These are phyloP conservation scores for Vollenhovia emeryi DNA, from an alignment of 1,140 invertebrate species.

Conservation along the genomic window DNA sequence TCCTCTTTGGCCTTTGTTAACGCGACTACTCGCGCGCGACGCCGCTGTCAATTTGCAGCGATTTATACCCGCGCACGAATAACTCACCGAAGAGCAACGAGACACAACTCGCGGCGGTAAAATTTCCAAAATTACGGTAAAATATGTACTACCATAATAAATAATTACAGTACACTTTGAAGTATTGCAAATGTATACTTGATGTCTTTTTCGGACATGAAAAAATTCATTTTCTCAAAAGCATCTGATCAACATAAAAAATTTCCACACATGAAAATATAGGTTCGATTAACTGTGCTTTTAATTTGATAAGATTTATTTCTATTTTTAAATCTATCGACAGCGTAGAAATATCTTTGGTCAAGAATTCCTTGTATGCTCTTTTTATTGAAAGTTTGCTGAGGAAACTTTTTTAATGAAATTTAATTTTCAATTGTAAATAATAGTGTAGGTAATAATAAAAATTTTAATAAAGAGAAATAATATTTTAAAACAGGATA, in stretches of 20 bases:
- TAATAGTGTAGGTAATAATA: neutral
- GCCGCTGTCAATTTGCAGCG: constrained; percentile 24
- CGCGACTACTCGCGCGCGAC: constrained; percentile 14
- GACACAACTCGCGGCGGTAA: too few relatives aligned
- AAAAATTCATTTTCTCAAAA: too few relatives aligned
- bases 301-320: neutral
- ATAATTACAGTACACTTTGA: neutral
- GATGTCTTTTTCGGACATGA: too few relatives aligned
- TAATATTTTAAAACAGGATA: too few relatives aligned
- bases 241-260: too few relatives aligned
- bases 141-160: neutral
- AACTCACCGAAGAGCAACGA: neutral
- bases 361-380: neutral
- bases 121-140: neutral
- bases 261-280: too few relatives aligned
- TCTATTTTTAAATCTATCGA: neutral
- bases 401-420: neutral
- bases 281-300: neutral
- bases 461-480: neutral
- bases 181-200: too few relatives aligned
- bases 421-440: neutral
- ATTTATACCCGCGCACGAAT: neutral
- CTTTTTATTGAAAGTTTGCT: neutral
- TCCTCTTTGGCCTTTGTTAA: constrained; percentile 33
- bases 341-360: neutral